These are phyloP conservation scores for Megaptera novaeangliae DNA, from an alignment of 2,113 vertebrate genomes.

Conservation along the genomic window DNA sequence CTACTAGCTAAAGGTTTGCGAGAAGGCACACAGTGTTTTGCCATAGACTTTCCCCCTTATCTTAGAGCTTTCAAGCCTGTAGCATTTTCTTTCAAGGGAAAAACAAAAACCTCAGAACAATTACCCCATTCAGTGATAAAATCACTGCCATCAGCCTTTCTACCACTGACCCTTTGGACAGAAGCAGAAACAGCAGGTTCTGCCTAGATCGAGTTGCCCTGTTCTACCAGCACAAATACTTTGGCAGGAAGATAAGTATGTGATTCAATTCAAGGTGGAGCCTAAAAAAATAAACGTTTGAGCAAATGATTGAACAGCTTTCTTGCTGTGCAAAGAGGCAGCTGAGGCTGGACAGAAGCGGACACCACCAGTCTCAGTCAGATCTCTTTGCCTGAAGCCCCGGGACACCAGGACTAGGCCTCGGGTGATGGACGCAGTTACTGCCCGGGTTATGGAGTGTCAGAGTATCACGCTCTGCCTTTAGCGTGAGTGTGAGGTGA, in stretches of 20 bases:
- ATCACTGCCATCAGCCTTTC: neutral
- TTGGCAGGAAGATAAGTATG: slow-evolving; percentile 38
- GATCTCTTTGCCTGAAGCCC: neutral
- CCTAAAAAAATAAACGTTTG: slow-evolving; percentile 18
- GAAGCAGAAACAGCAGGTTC: slow-evolving; percentile 46
- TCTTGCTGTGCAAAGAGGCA: neutral
- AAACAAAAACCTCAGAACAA: slow-evolving; percentile 28
- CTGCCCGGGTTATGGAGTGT: neutral
- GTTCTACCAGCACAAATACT: slow-evolving; percentile 45
- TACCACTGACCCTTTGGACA: neutral
- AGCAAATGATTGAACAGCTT: neutral
- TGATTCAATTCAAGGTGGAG: slow-evolving; percentile 50
- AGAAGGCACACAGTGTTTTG: neutral
- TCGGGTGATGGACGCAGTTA: neutral
- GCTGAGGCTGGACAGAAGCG: neutral
- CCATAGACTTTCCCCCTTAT: neutral
- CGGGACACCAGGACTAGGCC: neutral
- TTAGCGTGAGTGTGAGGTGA: neutral
- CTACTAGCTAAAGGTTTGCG: neutral
- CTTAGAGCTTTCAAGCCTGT: neutral
- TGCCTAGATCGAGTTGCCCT: neutral
- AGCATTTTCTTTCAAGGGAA: neutral
- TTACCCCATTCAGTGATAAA: slow-evolving; percentile 33
- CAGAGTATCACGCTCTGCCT: neutral
- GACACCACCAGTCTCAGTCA: neutral